A percentile compares a stretch with the other conserved stretches of the same genome.
Evolutionary conservation across 2,797 vertebrate genomes (phyloP).

Genomic region (Balearica regulorum): DNA sequence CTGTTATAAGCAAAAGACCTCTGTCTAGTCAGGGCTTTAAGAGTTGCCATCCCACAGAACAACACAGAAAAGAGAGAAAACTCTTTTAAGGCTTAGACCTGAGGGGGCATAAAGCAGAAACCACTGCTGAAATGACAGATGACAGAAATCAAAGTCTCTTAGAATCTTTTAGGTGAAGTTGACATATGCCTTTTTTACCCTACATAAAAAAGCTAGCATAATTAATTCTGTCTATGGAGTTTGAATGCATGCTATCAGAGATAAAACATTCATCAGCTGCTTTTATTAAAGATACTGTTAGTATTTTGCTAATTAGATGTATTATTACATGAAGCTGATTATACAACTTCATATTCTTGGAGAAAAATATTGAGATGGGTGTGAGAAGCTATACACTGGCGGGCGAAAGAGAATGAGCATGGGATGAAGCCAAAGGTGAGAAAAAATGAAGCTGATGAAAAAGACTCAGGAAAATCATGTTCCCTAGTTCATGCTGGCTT

Average conservation of each 20-base stretch:
- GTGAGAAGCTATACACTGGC: neutral
- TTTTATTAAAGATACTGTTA: neutral
- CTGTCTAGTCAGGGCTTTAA: neutral
- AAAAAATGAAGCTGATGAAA: neutral
- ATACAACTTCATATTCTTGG: neutral
- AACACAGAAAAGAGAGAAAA: neutral
- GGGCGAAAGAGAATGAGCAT: neutral
- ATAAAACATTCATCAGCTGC: neutral
- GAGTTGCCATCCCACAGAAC: neutral
- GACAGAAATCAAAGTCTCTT: neutral
- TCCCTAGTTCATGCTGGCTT: neutral
- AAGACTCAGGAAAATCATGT: neutral
- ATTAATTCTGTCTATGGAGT: neutral
- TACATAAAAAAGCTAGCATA: neutral
- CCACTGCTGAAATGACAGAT: neutral
- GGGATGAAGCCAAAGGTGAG: neutral
- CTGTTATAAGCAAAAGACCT: neutral
- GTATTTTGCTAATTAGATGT: neutral
- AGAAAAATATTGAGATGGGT: neutral
- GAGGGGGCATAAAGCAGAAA: neutral
- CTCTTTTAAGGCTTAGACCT: neutral
- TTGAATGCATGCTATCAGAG: neutral
- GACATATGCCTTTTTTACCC: neutral
- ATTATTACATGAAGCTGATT: neutral
- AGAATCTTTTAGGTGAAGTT: neutral